Conservation (phyloP, 2,888 invertebrate species). For the Lepidochitona cinerea region DNA sequence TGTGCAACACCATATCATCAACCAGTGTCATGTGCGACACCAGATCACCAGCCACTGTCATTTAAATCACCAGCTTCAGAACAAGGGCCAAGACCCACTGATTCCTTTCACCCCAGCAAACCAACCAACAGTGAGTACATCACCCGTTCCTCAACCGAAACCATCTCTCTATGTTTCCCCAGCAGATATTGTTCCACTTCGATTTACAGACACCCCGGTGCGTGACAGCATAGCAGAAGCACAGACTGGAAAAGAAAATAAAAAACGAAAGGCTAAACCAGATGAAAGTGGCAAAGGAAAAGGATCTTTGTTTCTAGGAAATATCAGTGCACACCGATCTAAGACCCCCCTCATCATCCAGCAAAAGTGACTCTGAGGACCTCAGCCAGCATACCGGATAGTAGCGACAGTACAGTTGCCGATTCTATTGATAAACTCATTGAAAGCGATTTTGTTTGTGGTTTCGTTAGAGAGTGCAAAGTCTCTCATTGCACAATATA, state of each 20-base stretch:
- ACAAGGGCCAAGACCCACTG: not conserved
- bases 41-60: no score
- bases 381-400: not conserved
- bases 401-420: not conserved
- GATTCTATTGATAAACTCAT: not conserved
- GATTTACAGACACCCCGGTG: not conserved
- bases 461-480: not conserved
- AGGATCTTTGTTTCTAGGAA: not conserved
- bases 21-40: no score
- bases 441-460: conserved; percentile 1
- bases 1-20: no score
- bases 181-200: not conserved
- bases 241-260: not conserved
- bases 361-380: not conserved
- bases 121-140: no score
- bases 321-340: not conserved
- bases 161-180: not conserved
- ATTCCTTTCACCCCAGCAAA: not conserved
- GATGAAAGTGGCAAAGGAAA: not conserved
- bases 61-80: not conserved
- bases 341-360: not conserved
- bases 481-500: no score
- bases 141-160: no score
- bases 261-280: not conserved
- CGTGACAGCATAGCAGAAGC: not conserved